These are phyloP conservation scores for Circaetus cinerascens DNA, from an alignment of 2,113 vertebrate genomes.

Conservation along the genomic window DNA sequence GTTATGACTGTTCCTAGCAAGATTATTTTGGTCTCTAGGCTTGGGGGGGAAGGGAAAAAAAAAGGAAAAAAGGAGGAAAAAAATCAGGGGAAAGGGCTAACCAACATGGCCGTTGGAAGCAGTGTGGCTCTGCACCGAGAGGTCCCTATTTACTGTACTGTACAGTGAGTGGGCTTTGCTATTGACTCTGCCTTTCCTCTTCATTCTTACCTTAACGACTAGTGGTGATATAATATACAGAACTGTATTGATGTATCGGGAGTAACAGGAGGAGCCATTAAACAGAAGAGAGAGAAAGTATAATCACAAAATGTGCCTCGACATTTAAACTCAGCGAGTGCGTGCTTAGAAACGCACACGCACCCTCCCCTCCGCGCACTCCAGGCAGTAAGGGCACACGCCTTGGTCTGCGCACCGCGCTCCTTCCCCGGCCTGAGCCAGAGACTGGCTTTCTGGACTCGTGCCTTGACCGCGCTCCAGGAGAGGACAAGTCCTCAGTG, in stretches of 20 bases:
- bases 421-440: neutral
- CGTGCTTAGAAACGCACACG: slow-evolving; percentile 18
- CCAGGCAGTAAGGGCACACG: slow-evolving; percentile 13
- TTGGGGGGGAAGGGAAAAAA: neutral
- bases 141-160: slow-evolving; percentile 72
- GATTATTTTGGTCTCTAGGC: slow-evolving; percentile 69
- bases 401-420: neutral
- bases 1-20: slow-evolving; percentile 80
- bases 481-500: slow-evolving; percentile 30
- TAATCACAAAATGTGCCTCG: slow-evolving; percentile 55
- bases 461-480: slow-evolving; percentile 56
- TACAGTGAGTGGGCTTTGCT: slow-evolving; percentile 60
- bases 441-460: slow-evolving; percentile 18
- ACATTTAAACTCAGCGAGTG: slow-evolving; percentile 61
- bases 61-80: too few species aligned
- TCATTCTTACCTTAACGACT: slow-evolving; percentile 72
- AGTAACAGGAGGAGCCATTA: slow-evolving; percentile 77
- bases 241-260: slow-evolving; percentile 73
- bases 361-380: neutral
- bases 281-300: slow-evolving; percentile 48
- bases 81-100: slow-evolving; percentile 68
- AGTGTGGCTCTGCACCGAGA: slow-evolving; percentile 61
- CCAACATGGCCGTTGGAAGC: slow-evolving; percentile 78
- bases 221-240: slow-evolving; percentile 71
- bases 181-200: slow-evolving; percentile 66